These are phyloP conservation scores for Saccostrea echinata DNA, from an alignment of 1,140 invertebrate species.

Conservation along the genomic window DNA sequence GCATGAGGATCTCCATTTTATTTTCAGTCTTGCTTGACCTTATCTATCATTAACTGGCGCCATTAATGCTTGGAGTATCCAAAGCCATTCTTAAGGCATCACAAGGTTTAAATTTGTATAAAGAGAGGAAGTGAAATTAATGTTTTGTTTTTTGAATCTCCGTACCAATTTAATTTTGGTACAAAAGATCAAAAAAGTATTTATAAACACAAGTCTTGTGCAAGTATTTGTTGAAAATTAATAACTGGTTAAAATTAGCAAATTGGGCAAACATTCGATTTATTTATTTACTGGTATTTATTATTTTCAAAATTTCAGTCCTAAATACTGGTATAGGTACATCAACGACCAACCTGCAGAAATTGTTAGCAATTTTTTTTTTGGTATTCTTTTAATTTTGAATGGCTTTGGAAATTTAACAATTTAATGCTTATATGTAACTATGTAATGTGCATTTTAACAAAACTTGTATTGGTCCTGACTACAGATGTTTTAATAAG, in stretches of 20 bases:
- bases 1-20: slow-evolving; percentile 6
- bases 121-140: background rate
- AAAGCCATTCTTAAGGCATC: background rate
- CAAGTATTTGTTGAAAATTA: too few relatives aligned
- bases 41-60: background rate
- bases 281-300: too few relatives aligned
- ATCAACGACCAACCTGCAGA: background rate
- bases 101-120: background rate
- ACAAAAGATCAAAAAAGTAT: too few relatives aligned
- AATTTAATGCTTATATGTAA: slow-evolving; percentile 2
- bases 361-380: background rate
- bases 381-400: background rate
- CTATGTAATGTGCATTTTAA: background rate
- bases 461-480: background rate
- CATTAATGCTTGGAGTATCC: slow-evolving; percentile 1
- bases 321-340: background rate
- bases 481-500: background rate
- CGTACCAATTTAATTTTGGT: too few relatives aligned
- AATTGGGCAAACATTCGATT: too few relatives aligned
- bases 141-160: too few relatives aligned
- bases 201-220: too few relatives aligned
- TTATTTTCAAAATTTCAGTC: too few relatives aligned
- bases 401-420: background rate
- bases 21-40: slow-evolving; percentile 10
- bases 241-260: background rate